Evolutionary conservation across 1,140 invertebrate species (phyloP).

Genomic region (Heterodera schachtii): DNA sequence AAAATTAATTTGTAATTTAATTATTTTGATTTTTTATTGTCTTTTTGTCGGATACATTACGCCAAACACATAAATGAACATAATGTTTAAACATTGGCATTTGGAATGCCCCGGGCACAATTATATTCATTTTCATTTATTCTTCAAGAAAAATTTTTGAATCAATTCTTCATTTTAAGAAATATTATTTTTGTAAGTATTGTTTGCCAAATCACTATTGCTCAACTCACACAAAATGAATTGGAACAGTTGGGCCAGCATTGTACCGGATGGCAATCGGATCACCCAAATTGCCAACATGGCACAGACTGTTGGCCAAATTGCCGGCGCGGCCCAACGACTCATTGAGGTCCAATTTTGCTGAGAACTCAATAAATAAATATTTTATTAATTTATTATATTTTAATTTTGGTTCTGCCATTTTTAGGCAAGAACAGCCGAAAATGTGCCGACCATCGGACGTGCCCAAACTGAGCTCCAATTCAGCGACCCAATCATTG

Average conservation of each 20-base stretch:
- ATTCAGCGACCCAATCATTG: neutral
- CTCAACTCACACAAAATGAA: neutral
- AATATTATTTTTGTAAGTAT: no score
- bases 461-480: neutral
- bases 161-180: no score
- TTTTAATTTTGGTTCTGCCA: neutral
- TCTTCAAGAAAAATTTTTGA: no score
- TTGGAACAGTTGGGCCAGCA: neutral
- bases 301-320: conserved; percentile 1
- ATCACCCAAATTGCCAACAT: neutral
- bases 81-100: no score
- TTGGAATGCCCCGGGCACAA: no score
- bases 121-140: no score
- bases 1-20: no score
- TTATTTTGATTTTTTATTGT: no score
- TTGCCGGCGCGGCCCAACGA: neutral
- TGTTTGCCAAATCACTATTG: no score
- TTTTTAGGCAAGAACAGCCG: neutral
- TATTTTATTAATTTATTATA: neutral
- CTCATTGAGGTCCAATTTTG: neutral
- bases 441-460: neutral
- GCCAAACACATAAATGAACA: no score
- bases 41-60: no score
- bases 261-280: neutral
- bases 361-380: neutral